Base-by-base conservation (phyloP, 2,113 vertebrate species). In the Polypterus bichir region DNA sequence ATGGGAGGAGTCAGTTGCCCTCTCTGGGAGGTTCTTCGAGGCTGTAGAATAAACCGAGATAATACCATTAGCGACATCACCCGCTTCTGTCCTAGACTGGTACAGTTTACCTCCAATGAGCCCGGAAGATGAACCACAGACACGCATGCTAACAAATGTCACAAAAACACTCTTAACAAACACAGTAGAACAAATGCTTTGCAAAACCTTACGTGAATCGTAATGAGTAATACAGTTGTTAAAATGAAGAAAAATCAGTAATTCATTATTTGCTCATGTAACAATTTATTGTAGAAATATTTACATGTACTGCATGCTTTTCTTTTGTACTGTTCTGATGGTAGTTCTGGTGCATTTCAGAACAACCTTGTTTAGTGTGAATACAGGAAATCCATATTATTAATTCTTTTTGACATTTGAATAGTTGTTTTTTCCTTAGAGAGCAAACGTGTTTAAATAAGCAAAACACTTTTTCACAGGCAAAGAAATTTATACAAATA, bases 281-380 rank as follows among this genome's bases (percentile, higher is more conserved):
- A 73, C 67, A 71, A 70, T 66, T 83, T 77, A 80, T 73, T 78
- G 61, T 57, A 64, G 58, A 49, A 70, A 62, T 49, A 44, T 47
- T 66, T 53, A 70, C 71, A 62, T 62, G 68, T 68, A 11, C 59
- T 57, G 70, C 63, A 65, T 71, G 67, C 64, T 68, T 48, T 57
- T 47, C 55, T 45, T 60, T 9, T 49, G 46, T 58, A 45, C 44
- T 44, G 6, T 47, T 61, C 65, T 62, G 59, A 57, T 70, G 46
- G 51, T 46, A 8, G 7, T 49, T 10, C 49, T 57, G 52, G 51
- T 52, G 27, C 49, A 55, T 47, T 51, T 60, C 49, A 10, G 46
- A 66, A 49, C 57, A 56, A 62, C 9, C 48, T 59, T 54, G 10
- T 62, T 64, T 52, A 65, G 53, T 54, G 60, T 54, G 5, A 45